Conservation (phyloP, 2,113 vertebrate genomes). For the Platysternon megacephalum region DNA sequence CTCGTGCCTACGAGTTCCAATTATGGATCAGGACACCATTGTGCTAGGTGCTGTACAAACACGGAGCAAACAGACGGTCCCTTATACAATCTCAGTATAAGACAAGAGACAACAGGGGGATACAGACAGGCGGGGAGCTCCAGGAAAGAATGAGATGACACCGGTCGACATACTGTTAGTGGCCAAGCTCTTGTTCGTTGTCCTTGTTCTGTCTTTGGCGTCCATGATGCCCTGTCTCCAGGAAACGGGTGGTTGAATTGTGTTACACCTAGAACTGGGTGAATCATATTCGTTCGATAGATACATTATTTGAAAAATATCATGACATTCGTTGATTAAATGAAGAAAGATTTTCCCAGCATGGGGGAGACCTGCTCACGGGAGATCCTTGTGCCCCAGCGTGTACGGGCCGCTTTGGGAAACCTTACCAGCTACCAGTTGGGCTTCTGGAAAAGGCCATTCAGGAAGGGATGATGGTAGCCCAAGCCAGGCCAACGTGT, state of each 20-base stretch:
- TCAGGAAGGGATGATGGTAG: not conserved
- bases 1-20: not conserved
- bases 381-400: not conserved
- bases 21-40: not conserved
- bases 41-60: too few relatives aligned
- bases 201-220: not conserved
- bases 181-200: not conserved
- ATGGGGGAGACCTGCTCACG: rapidly evolving
- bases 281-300: not conserved
- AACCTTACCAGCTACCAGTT: not conserved
- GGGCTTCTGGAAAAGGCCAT: not conserved
- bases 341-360: not conserved
- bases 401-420: rapidly evolving
- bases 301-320: rapidly evolving
- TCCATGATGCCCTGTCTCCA: not conserved
- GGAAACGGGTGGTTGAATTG: rapidly evolving
- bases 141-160: not conserved
- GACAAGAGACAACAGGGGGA: not conserved
- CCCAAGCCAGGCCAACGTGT: not conserved
- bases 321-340: rapidly evolving
- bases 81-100: not conserved
- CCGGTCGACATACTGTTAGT: not conserved
- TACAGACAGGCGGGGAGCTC: not conserved
- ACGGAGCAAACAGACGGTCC: rapidly evolving
- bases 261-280: not conserved